Conservation (phyloP, 2,113 vertebrate species). For the Sinosuthora webbiana region DNA sequence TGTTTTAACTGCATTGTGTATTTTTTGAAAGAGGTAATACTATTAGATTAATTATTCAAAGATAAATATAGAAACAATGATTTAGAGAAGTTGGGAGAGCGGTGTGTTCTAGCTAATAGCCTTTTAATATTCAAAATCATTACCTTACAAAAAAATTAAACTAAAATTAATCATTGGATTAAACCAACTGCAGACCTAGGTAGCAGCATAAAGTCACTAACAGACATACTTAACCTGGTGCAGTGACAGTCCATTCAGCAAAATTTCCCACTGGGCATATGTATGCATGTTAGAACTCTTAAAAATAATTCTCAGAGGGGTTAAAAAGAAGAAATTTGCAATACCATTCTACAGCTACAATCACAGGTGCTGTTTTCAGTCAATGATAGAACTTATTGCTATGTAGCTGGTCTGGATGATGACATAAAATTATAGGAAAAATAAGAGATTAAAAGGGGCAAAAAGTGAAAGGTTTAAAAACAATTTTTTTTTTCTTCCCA, state of each 20-base stretch:
- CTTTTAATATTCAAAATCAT: not conserved
- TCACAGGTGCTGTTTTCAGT: not conserved
- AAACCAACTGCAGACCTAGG: not conserved
- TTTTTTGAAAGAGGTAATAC: not conserved
- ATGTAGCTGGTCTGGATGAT: not conserved
- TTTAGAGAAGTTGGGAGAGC: not conserved
- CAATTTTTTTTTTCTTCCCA: not conserved
- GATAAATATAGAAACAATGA: not conserved
- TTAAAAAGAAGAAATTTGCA: not conserved
- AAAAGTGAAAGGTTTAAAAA: not conserved
- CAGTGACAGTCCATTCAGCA: not conserved
- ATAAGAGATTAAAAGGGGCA: not conserved
- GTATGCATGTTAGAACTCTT: not conserved
- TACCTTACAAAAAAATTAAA: not conserved
- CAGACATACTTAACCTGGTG: not conserved
- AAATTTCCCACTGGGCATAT: not conserved
- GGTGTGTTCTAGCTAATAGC: not conserved
- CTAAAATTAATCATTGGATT: not conserved
- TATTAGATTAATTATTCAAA: not conserved
- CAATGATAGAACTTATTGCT: not conserved
- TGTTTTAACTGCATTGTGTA: not conserved
- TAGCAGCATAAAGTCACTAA: not conserved
- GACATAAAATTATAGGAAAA: not conserved
- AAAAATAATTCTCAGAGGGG: not conserved
- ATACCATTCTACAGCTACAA: not conserved